phyloP scores from a whole-genome alignment of 2,113 vertebrate genomes.

The Drymodes brunneopygia region DNA sequence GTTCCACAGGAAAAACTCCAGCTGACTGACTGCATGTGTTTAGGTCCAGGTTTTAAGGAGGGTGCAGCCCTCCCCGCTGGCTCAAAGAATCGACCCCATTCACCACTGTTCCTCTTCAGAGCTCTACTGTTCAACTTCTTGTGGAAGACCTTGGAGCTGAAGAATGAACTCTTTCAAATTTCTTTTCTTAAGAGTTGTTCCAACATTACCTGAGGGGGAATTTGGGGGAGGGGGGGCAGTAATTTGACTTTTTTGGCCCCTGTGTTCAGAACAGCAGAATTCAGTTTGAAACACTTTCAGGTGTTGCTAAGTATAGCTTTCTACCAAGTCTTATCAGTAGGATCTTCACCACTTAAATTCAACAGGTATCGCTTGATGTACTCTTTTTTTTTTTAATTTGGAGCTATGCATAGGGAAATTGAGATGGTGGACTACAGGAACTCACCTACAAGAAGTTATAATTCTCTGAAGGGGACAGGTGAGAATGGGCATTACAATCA shows the following conservation, averaged over 20 bases:
- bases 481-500: not conserved
- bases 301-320: not conserved
- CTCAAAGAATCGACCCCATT: conserved; percentile 62
- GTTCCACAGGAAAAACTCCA: not conserved
- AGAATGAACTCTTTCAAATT: conserved; percentile 74
- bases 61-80: not conserved
- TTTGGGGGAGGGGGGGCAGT: too few relatives aligned
- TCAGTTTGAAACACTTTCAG: not conserved
- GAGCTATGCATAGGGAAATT: not conserved
- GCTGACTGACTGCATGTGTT: not conserved
- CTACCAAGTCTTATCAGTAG: not conserved
- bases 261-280: conserved; percentile 22
- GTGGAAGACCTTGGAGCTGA: conserved; percentile 41
- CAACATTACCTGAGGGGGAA: not conserved
- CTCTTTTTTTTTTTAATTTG: conserved; percentile 12
- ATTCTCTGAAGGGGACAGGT: not conserved
- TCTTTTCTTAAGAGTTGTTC: conserved; percentile 67
- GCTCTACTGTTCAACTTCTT: conserved; percentile 56
- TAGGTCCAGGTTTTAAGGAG: not conserved
- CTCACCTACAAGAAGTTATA: not conserved
- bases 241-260: conserved; percentile 11
- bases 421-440: not conserved
- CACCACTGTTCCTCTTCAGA: conserved; percentile 68
- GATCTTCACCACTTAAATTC: not conserved
- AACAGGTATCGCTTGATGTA: not conserved